Evolutionary conservation across 2,113 vertebrate species (phyloP).

Genomic region (Sprattus sprattus): DNA sequence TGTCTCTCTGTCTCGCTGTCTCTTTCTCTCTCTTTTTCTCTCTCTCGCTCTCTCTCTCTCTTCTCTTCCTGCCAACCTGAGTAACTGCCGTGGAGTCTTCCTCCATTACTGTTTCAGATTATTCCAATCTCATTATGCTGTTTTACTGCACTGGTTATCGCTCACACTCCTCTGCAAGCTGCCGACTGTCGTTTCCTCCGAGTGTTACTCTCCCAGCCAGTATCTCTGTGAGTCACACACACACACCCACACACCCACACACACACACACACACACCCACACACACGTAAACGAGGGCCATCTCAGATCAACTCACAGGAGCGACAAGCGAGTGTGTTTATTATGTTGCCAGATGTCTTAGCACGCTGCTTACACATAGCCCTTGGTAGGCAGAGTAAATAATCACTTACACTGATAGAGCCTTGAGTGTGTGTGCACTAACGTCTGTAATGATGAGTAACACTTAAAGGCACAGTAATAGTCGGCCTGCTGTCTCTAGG

Average conservation of each 20-base stretch:
- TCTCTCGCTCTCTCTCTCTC: not conserved
- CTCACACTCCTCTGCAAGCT: not conserved
- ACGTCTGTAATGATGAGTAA: not conserved
- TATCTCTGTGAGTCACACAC: too few species aligned
- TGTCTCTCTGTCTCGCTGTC: not conserved
- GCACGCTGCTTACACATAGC: too few species aligned
- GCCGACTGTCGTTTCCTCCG: too few species aligned
- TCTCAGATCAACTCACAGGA: too few species aligned
- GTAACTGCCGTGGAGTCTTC: not conserved
- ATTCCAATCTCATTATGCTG: not conserved
- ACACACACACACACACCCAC: not conserved
- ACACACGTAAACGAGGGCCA: not conserved
- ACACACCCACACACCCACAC: not conserved
- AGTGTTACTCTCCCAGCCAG: too few species aligned
- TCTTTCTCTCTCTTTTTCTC: not conserved
- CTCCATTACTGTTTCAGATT: not conserved
- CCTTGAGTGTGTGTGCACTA: not conserved
- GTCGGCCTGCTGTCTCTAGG: too few species aligned
- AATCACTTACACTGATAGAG: not conserved
- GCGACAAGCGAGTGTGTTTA: too few species aligned
- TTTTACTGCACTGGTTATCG: not conserved
- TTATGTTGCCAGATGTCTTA: too few species aligned
- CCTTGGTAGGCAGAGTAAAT: not conserved
- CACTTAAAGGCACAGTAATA: not conserved
- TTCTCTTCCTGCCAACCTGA: not conserved